Evolutionary conservation across 2,888 invertebrate species (phyloP).

Genomic region (Cyaniris semiargus): DNA sequence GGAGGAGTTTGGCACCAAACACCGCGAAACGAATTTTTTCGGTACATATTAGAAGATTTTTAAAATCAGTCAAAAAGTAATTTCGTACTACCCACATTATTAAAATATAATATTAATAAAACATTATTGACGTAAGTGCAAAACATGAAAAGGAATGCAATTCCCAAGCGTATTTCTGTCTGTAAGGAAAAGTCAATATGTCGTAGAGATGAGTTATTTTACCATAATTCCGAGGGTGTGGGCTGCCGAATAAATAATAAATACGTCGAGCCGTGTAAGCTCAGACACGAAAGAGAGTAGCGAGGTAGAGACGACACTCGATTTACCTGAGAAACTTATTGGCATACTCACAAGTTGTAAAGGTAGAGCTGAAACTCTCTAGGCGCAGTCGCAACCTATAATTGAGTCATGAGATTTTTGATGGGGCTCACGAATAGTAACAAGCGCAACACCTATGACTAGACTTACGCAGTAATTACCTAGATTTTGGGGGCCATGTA

Average conservation of each 20-base stretch:
- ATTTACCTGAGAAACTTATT: conserved; percentile 32
- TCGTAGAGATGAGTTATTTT: conserved; percentile 76
- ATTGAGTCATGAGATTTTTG: too few relatives aligned
- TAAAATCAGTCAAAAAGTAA: not conserved
- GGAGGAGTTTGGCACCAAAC: too few relatives aligned
- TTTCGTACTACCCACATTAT: not conserved
- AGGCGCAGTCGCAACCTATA: too few relatives aligned
- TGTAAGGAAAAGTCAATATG: conserved; percentile 69
- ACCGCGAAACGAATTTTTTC: too few relatives aligned
- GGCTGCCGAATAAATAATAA: conserved; percentile 78
- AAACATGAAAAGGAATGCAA: conserved; percentile 49
- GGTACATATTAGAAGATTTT: too few relatives aligned
- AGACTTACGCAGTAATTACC: too few relatives aligned
- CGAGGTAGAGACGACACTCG: not conserved
- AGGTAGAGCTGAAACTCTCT: too few relatives aligned
- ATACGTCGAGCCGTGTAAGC: conserved; percentile 61
- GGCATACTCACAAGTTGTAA: too few relatives aligned
- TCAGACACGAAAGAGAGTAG: conserved; percentile 42
- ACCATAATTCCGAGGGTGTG: conserved; percentile 65
- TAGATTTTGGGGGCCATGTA: too few relatives aligned
- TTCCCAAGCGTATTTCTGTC: conserved; percentile 69
- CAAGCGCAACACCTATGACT: too few relatives aligned
- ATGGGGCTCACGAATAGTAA: too few relatives aligned
- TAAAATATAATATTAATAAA: not conserved
- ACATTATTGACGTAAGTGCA: not conserved